These are phyloP conservation scores for Stegostoma tigrinum DNA, from an alignment of 2,113 vertebrate genomes.

Conservation along the genomic window DNA sequence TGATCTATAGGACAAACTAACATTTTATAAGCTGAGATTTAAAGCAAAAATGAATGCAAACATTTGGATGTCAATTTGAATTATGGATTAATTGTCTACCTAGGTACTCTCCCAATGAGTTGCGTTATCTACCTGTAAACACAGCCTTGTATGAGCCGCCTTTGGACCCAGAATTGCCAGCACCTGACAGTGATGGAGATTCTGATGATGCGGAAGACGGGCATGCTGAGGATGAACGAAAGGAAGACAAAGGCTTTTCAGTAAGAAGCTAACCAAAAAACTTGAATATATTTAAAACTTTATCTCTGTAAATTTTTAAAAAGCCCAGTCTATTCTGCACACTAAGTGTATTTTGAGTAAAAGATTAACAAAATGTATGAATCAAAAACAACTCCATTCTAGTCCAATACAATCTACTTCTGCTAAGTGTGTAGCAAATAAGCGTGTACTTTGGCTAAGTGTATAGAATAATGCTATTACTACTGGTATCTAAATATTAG, in stretches of 20 bases:
- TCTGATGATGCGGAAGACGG: slow-evolving; percentile 84
- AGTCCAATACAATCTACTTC: slow-evolving; percentile 1
- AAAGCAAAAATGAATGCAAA: neutral
- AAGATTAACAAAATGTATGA: neutral
- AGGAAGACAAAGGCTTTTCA: slow-evolving; percentile 66
- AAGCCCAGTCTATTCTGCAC: neutral
- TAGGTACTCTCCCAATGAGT: slow-evolving; percentile 92
- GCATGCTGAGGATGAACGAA: slow-evolving; percentile 71
- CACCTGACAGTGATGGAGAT: slow-evolving; percentile 86
- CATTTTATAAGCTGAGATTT: neutral
- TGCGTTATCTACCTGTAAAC: slow-evolving; percentile 89
- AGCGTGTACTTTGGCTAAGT: slow-evolving; percentile 15
- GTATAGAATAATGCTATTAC: slow-evolving; percentile 27
- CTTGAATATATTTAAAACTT: neutral
- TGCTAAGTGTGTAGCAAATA: slow-evolving; percentile 23
- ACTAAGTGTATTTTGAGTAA: neutral
- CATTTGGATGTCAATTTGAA: neutral
- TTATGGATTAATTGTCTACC: slow-evolving; percentile 18
- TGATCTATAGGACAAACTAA: neutral
- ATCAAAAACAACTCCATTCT: neutral
- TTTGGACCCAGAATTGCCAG: slow-evolving; percentile 87
- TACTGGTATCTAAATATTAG: neutral
- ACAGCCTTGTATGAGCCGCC: slow-evolving; percentile 94
- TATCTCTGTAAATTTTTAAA: neutral
- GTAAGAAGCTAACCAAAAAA: slow-evolving; percentile 48